Conservation (phyloP, 2,888 invertebrate species). For the Eupeodes latifasciatus region DNA sequence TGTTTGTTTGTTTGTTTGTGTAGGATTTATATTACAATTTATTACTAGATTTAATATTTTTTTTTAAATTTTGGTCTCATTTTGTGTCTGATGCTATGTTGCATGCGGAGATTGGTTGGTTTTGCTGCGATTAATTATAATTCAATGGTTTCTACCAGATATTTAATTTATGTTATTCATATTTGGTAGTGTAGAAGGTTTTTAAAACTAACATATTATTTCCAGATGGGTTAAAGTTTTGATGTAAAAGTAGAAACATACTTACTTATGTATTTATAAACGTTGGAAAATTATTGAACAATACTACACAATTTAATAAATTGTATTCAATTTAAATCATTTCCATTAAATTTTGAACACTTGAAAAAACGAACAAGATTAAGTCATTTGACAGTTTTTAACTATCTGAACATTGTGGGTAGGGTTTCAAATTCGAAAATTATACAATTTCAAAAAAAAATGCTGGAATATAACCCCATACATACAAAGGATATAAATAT, state of each 20-base stretch:
- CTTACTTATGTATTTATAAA: too few species aligned
- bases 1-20: background rate
- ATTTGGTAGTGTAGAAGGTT: background rate
- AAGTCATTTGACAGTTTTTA: too few species aligned
- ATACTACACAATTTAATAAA: too few species aligned
- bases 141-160: conserved; percentile 61
- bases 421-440: too few species aligned
- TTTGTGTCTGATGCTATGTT: background rate
- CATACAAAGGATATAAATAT: too few species aligned
- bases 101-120: conserved; percentile 30
- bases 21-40: conserved; percentile 32
- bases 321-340: too few species aligned
- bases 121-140: conserved; percentile 68
- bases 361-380: too few species aligned
- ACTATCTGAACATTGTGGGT: too few species aligned
- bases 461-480: too few species aligned
- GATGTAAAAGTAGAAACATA: background rate
- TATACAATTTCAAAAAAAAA: too few species aligned
- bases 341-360: too few species aligned
- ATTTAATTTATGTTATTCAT: background rate
- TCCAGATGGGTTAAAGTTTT: conserved; percentile 4
- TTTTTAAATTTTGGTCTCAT: background rate
- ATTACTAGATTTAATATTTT: conserved; percentile 14
- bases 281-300: too few species aligned
- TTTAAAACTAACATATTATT: conserved; percentile 11